phyloP scores from a whole-genome alignment of 2,888 invertebrate species.

The Chrysolina americana region DNA sequence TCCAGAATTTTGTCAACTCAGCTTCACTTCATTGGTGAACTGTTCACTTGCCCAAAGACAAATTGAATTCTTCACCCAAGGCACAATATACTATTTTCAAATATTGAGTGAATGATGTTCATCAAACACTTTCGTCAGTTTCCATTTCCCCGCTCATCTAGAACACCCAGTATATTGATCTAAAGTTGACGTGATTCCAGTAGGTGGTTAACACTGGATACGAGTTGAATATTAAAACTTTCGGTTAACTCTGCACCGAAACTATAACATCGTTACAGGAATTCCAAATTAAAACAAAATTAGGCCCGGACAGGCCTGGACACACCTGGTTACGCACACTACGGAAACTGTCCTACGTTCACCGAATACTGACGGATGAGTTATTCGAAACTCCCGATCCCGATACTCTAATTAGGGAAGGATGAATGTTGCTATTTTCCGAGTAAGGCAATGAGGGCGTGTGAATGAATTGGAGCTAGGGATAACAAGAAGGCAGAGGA shows the following conservation, averaged over 20 bases:
- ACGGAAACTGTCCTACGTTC: not conserved
- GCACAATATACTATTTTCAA: too few relatives aligned
- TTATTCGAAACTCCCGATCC: not conserved
- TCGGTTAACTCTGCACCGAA: not conserved
- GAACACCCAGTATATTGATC: too few relatives aligned
- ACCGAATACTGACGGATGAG: not conserved
- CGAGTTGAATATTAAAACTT: conserved; percentile 24
- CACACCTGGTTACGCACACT: not conserved
- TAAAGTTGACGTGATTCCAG: not conserved
- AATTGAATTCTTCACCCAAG: too few relatives aligned
- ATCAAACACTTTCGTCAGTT: too few relatives aligned
- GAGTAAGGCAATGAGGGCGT: not conserved
- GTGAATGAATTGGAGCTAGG: not conserved
- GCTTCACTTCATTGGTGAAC: too few relatives aligned
- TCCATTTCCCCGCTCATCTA: too few relatives aligned
- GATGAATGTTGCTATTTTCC: not conserved
- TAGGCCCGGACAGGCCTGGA: conserved; percentile 2
- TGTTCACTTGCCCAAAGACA: too few relatives aligned
- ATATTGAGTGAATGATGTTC: too few relatives aligned
- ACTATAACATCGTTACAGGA: not conserved
- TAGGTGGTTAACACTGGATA: conserved; percentile 9
- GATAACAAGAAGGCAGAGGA: not conserved
- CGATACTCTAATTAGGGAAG: not conserved
- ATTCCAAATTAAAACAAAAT: conserved; percentile 8
- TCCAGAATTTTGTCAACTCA: too few relatives aligned